Conservation (phyloP, 2,113 vertebrate species). For the Xiphophorus maculatus region DNA sequence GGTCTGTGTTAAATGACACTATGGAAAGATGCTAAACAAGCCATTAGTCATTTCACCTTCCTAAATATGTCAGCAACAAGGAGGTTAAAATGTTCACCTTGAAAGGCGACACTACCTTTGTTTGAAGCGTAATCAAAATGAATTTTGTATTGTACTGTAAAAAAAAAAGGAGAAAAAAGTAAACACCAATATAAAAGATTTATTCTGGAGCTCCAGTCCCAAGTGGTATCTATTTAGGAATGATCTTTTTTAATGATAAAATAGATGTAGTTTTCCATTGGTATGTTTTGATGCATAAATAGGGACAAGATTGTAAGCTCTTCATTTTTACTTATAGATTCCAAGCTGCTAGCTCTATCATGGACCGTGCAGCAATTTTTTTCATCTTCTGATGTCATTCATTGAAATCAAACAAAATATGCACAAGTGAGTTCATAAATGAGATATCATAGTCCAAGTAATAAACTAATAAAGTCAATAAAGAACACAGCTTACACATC, state of each 20-base stretch:
- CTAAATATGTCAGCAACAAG: conserved; percentile 26
- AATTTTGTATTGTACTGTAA: neutral
- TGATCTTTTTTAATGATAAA: neutral
- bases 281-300: no score
- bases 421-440: no score
- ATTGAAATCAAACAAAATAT: no score
- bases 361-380: no score
- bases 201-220: neutral
- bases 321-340: no score
- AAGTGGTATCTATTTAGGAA: neutral
- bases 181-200: neutral
- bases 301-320: no score
- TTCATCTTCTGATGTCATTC: no score
- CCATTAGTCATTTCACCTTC: conserved; percentile 43
- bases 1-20: conserved; percentile 44
- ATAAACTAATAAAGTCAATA: no score
- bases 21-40: conserved; percentile 42
- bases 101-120: conserved; percentile 13
- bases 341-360: no score
- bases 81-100: conserved; percentile 58
- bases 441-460: neutral
- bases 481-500: no score
- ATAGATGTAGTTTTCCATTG: neutral
- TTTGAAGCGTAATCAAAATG: neutral
- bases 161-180: neutral